A percentile compares a stretch with the other conserved stretches of the same genome.
phyloP scores from a whole-genome alignment of 1,140 invertebrate species.

The Drosophila sucinea region DNA sequence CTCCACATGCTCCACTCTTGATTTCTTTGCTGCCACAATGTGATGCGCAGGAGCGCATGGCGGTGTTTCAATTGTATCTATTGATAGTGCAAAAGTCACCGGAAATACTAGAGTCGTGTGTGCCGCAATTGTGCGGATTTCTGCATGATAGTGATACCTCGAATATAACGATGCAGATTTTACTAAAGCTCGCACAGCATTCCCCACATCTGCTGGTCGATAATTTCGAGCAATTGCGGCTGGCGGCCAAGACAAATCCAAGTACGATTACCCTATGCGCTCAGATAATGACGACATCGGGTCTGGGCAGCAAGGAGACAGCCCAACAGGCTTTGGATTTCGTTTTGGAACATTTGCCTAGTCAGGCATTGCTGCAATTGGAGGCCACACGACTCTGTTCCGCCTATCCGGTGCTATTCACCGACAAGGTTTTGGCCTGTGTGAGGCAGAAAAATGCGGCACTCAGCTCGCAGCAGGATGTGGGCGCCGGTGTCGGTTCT shows the following conservation, averaged over 20 bases:
- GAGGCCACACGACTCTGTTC: conserved; percentile 91
- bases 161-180: conserved; percentile 90
- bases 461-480: conserved; percentile 77
- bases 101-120: conserved; percentile 76
- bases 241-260: conserved; percentile 88
- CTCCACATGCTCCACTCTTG: conserved; percentile 92
- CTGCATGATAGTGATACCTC: conserved; percentile 77
- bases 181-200: conserved; percentile 89
- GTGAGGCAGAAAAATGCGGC: conserved; percentile 87
- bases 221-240: conserved; percentile 87
- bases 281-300: conserved; percentile 87
- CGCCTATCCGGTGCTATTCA: conserved; percentile 90
- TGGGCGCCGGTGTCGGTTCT: conserved; percentile 84
- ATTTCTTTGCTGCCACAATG: conserved; percentile 91
- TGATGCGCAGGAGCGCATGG: conserved; percentile 92
- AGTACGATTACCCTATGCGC: conserved; percentile 87
- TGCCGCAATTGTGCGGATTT: conserved; percentile 73
- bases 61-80: conserved; percentile 91
- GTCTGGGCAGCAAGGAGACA: conserved; percentile 87
- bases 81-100: conserved; percentile 92
- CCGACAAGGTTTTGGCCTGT: conserved; percentile 89
- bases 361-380: conserved; percentile 88
- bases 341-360: conserved; percentile 89
- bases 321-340: conserved; percentile 92
- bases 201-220: conserved; percentile 87